phyloP scores from a whole-genome alignment of 1,140 invertebrate genomes.

The Mylabris phalerata region DNA sequence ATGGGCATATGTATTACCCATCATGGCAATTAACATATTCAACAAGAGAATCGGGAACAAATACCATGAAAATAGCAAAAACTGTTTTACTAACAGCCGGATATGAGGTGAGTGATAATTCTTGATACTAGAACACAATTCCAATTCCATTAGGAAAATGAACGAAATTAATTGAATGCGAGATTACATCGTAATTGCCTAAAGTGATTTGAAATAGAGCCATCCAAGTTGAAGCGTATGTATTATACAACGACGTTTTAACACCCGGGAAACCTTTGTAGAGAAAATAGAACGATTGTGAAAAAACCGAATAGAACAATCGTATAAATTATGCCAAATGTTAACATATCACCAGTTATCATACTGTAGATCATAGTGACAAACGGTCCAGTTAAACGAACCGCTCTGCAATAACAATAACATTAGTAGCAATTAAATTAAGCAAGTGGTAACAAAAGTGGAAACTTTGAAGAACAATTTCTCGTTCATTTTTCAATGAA shows the following conservation, averaged over 20 bases:
- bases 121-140: conserved; percentile 69
- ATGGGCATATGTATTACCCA: conserved; percentile 97
- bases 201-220: conserved; percentile 96
- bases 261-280: conserved; percentile 86
- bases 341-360: conserved; percentile 96
- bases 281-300: conserved; percentile 94
- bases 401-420: conserved; percentile 56
- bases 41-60: conserved; percentile 92
- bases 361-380: conserved; percentile 98
- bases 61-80: conserved; percentile 95
- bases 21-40: conserved; percentile 99
- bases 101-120: conserved; percentile 82
- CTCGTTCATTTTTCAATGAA: no score
- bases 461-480: no score
- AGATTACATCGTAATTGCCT: conserved; percentile 91
- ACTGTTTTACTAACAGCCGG: conserved; percentile 87
- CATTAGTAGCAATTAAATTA: background rate
- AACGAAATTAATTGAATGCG: background rate
- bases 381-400: conserved; percentile 90
- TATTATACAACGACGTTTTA: conserved; percentile 69
- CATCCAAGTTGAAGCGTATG: conserved; percentile 92
- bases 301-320: conserved; percentile 92
- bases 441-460: no score
- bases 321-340: conserved; percentile 92
- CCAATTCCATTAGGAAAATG: background rate